These are phyloP conservation scores for Cyprinodon tularosa DNA, from an alignment of 2,113 vertebrate species.

Conservation along the genomic window DNA sequence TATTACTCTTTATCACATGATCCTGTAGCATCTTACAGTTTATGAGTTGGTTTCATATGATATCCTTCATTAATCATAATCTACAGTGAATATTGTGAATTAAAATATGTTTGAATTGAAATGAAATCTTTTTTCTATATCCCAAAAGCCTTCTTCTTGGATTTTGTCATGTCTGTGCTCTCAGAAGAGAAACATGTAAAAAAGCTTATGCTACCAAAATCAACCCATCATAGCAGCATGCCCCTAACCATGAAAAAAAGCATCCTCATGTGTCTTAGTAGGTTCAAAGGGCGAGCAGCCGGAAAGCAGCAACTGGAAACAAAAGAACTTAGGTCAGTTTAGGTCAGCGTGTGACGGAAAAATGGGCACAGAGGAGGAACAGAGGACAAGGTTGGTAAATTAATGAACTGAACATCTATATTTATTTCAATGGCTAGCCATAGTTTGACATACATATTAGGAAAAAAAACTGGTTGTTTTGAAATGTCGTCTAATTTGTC, in stretches of 20 bases:
- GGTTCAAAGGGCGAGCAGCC: constrained; percentile 46
- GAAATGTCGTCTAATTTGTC: neutral
- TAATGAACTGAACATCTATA: constrained; percentile 37
- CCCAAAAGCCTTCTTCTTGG: constrained; percentile 10
- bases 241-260: constrained; percentile 29
- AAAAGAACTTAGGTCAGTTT: constrained; percentile 54
- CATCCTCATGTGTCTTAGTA: constrained; percentile 38
- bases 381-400: constrained; percentile 35
- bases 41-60: neutral
- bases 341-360: constrained; percentile 26
- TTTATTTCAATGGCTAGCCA: neutral
- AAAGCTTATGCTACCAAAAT: constrained; percentile 23
- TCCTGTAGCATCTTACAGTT: neutral
- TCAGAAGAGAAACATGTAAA: constrained; percentile 10
- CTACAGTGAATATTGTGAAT: neutral
- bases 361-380: constrained; percentile 27
- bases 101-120: neutral
- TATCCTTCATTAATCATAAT: neutral
- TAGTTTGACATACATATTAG: too few species aligned
- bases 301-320: constrained; percentile 41
- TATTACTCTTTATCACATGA: neutral
- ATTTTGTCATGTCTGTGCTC: constrained; percentile 16
- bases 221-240: constrained; percentile 50
- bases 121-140: constrained; percentile 1
- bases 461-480: too few species aligned